These are phyloP conservation scores for Elanus axillaris DNA, from an alignment of 2,113 vertebrate species.

Conservation along the genomic window DNA sequence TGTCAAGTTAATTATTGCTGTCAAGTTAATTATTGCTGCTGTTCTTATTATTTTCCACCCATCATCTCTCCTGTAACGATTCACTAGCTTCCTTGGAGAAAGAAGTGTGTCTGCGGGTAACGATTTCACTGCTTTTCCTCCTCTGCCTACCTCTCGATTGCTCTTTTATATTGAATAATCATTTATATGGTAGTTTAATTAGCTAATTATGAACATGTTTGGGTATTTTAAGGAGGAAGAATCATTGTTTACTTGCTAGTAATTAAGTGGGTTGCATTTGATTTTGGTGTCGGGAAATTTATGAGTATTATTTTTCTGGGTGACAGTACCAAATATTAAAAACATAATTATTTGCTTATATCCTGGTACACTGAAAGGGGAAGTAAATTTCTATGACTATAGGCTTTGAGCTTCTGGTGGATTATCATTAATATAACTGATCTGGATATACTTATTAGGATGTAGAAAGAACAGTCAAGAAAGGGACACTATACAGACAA, in stretches of 20 bases:
- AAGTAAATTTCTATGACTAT: background rate
- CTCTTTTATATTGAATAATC: slow-evolving; percentile 54
- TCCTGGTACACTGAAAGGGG: background rate
- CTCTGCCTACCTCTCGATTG: background rate
- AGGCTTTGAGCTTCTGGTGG: background rate
- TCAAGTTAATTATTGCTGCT: slow-evolving; percentile 25
- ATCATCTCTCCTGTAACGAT: background rate
- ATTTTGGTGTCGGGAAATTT: slow-evolving; percentile 45
- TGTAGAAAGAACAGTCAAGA: background rate
- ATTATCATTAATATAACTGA: background rate
- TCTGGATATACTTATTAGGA: background rate
- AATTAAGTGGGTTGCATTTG: slow-evolving; percentile 57
- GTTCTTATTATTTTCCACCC: background rate
- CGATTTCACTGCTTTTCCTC: background rate
- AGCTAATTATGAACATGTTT: slow-evolving; percentile 52
- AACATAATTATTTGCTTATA: slow-evolving; percentile 52
- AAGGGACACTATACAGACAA: background rate
- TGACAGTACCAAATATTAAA: slow-evolving; percentile 41
- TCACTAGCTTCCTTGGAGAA: background rate
- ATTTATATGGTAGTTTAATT: slow-evolving; percentile 57
- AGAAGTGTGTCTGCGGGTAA: background rate
- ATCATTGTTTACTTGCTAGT: slow-evolving; percentile 49
- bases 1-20: background rate
- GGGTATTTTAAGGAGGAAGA: slow-evolving; percentile 37
- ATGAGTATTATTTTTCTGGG: slow-evolving; percentile 28